Conservation (phyloP, 2,888 invertebrate species). For the Diadromus collaris region DNA sequence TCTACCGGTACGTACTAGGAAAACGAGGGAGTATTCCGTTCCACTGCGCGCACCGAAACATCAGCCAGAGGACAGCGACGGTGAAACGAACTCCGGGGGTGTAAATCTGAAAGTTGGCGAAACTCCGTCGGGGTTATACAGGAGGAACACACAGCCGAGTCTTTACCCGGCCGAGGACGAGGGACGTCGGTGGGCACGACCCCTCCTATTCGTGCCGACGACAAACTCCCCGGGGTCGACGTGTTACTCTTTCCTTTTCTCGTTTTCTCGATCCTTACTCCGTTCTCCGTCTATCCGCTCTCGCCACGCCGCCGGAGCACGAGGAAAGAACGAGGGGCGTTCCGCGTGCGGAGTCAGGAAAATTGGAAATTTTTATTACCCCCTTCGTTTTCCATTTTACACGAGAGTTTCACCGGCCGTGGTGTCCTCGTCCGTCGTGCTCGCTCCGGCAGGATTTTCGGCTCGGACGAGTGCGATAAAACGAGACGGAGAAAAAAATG, state of each 20-base stretch:
- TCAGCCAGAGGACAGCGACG: background rate
- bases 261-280: constrained; percentile 39
- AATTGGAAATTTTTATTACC: constrained; percentile 71
- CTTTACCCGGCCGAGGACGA: constrained; percentile 12
- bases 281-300: constrained; percentile 21
- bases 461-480: background rate
- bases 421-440: constrained; percentile 51
- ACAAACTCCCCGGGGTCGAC: constrained; percentile 42
- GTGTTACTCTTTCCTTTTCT: constrained; percentile 23
- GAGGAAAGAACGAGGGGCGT: constrained; percentile 34
- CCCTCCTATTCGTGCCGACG: constrained; percentile 51
- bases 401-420: constrained; percentile 44
- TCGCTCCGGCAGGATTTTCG: constrained; percentile 61
- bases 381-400: constrained; percentile 71
- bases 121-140: constrained; percentile 69
- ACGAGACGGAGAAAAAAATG: background rate
- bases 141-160: constrained; percentile 11
- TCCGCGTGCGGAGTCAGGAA: constrained; percentile 52
- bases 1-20: background rate
- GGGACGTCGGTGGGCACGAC: constrained; percentile 41
- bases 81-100: constrained; percentile 70
- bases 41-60: constrained; percentile 12
- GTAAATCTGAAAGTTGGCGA: constrained; percentile 78
- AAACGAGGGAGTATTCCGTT: constrained; percentile 14
- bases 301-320: constrained; percentile 22